Evolutionary conservation across 2,888 invertebrate genomes (phyloP).

Genomic region (Atrina japonica): DNA sequence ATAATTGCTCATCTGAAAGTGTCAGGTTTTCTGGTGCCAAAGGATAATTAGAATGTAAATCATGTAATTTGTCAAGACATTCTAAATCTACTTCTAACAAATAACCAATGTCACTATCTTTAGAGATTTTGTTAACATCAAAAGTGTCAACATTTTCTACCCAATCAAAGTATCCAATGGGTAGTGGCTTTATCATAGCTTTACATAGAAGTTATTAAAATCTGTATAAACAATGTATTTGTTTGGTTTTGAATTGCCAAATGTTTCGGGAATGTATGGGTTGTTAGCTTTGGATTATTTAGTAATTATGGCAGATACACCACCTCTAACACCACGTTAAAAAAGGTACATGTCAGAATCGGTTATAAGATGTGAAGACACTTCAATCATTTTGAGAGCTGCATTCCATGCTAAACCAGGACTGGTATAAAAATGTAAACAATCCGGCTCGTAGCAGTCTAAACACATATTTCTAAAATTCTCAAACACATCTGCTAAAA

Average conservation of each 20-base stretch:
- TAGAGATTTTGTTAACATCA: conserved; percentile 6
- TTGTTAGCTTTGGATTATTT: conserved; percentile 7
- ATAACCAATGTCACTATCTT: conserved; percentile 56
- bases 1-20: conserved; percentile 24
- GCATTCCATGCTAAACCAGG: conserved; percentile 42
- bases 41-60: conserved; percentile 73
- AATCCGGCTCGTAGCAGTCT: conserved; percentile 40
- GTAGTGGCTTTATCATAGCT: conserved; percentile 17
- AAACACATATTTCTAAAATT: conserved; percentile 64
- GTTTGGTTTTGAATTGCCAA: not conserved
- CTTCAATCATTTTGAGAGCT: conserved; percentile 35
- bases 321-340: conserved; percentile 26
- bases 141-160: not conserved
- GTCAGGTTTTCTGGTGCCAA: conserved; percentile 60
- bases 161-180: conserved; percentile 59
- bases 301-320: conserved; percentile 36
- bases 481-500: conserved; percentile 75
- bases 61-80: conserved; percentile 78
- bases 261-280: conserved; percentile 2
- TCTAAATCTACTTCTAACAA: conserved; percentile 81
- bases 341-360: conserved; percentile 30
- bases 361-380: conserved; percentile 37
- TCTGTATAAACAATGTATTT: not conserved
- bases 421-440: conserved; percentile 41
- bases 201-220: not conserved